A percentile compares a stretch with the other conserved stretches of the same genome.
Conservation (phyloP, 2,113 vertebrate species). For the Crocuta crocuta region DNA sequence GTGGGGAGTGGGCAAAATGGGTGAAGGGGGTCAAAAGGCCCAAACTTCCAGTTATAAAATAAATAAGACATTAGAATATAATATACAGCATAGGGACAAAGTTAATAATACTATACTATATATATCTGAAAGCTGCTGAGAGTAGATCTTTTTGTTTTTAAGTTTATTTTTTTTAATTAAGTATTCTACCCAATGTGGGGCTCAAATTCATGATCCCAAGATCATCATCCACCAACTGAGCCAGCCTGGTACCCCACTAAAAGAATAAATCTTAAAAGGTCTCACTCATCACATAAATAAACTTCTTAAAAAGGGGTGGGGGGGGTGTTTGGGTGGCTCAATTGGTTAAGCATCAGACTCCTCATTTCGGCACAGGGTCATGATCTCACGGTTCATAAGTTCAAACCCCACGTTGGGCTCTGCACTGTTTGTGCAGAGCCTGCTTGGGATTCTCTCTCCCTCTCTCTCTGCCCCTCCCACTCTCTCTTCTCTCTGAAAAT, state of each 20-base stretch:
- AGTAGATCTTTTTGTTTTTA: not conserved
- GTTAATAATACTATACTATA: not conserved
- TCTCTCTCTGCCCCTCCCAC: too few species aligned
- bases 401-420: too few species aligned
- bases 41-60: not conserved
- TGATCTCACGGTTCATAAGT: too few species aligned
- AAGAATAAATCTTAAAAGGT: conserved; percentile 5
- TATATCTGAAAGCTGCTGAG: not conserved
- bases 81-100: not conserved
- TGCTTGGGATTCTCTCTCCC: too few species aligned
- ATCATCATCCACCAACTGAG: not conserved
- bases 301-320: too few species aligned
- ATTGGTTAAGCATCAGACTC: too few species aligned
- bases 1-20: not conserved
- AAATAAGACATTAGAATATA: not conserved
- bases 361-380: too few species aligned
- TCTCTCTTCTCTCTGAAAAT: too few species aligned
- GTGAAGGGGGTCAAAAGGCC: not conserved
- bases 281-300: not conserved
- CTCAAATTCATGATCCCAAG: not conserved
- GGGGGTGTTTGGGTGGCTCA: too few species aligned
- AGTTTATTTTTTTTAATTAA: not conserved
- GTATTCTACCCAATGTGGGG: not conserved
- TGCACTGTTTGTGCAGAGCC: too few species aligned
- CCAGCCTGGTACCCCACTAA: not conserved